Percentiles rank a stretch among this genome's conserved stretches.
These are phyloP conservation scores for Anas bernieri DNA, from an alignment of 2,797 vertebrate genomes.

Conservation along the genomic window DNA sequence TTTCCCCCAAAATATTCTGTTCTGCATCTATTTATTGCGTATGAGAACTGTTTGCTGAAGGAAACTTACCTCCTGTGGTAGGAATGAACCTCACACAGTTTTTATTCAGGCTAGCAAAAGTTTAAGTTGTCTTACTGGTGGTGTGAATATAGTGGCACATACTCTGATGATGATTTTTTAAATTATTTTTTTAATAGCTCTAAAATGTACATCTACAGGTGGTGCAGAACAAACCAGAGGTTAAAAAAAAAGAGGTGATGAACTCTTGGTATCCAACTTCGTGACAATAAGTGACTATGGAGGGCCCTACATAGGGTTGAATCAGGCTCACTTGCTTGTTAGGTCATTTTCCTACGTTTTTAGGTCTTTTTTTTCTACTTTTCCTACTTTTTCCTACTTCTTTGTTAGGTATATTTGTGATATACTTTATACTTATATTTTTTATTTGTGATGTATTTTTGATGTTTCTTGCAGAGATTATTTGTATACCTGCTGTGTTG, in stretches of 20 bases:
- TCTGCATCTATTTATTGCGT: neutral
- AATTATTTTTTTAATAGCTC: neutral
- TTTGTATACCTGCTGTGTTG: neutral
- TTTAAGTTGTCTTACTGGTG: neutral
- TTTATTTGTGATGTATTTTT: no score
- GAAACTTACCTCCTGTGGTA: neutral
- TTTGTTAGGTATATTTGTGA: neutral
- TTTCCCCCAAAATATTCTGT: neutral
- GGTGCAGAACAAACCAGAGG: neutral
- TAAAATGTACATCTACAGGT: neutral
- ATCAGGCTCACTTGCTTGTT: neutral
- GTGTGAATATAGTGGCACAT: neutral
- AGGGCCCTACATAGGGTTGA: neutral
- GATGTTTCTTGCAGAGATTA: slow-evolving; percentile 19
- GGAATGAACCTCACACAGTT: neutral
- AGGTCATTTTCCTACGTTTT: neutral
- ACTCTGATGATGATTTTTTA: neutral
- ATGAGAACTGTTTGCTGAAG: neutral
- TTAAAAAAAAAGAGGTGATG: neutral
- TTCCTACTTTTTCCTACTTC: no score
- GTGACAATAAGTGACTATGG: neutral
- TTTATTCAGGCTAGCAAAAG: neutral
- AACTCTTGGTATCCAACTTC: neutral
- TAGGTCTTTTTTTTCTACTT: no score
- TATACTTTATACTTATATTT: no score